A percentile compares a stretch with the other conserved stretches of the same genome.
phyloP scores from a whole-genome alignment of 2,888 invertebrate genomes.

The Chelonus formosanus region DNA sequence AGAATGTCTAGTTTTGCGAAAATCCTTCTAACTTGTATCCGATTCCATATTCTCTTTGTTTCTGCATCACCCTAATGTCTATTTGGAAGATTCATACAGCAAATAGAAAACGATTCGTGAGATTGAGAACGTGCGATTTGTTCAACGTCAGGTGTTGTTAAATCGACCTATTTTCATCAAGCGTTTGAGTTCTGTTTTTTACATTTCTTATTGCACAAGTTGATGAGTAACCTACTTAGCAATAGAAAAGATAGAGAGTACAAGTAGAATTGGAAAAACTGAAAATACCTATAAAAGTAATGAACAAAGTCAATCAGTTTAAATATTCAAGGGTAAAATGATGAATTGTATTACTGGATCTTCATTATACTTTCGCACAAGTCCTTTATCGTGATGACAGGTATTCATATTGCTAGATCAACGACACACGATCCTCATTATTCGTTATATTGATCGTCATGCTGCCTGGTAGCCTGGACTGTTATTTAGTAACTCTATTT shows the following conservation, averaged over 20 bases:
- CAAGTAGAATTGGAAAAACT: neutral
- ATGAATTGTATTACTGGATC: conserved; percentile 11
- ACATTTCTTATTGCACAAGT: neutral
- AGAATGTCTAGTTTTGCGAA: too few relatives aligned
- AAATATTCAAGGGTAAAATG: conserved; percentile 1
- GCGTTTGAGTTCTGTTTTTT: conserved; percentile 12
- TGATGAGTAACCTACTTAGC: conserved; percentile 26
- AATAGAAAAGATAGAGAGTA: conserved; percentile 7
- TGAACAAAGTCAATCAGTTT: conserved; percentile 2
- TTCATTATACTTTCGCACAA: conserved; percentile 19
- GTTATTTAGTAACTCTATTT: conserved; percentile 48
- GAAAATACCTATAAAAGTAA: neutral
- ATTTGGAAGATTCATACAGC: neutral
- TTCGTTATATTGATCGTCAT: conserved; percentile 12
- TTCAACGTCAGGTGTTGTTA: conserved; percentile 26
- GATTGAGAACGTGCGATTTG: conserved; percentile 35
- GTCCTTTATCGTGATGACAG: conserved; percentile 14
- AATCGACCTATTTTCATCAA: conserved; percentile 32
- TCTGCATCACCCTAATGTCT: too few relatives aligned
- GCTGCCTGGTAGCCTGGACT: conserved; percentile 26
- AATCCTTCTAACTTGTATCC: too few relatives aligned
- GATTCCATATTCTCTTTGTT: too few relatives aligned
- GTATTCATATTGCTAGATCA: neutral
- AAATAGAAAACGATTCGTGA: conserved; percentile 26
- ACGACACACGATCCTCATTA: conserved; percentile 2